Evolutionary conservation across 1,140 invertebrate species (phyloP).

Genomic region (Chrysoperla carnea): DNA sequence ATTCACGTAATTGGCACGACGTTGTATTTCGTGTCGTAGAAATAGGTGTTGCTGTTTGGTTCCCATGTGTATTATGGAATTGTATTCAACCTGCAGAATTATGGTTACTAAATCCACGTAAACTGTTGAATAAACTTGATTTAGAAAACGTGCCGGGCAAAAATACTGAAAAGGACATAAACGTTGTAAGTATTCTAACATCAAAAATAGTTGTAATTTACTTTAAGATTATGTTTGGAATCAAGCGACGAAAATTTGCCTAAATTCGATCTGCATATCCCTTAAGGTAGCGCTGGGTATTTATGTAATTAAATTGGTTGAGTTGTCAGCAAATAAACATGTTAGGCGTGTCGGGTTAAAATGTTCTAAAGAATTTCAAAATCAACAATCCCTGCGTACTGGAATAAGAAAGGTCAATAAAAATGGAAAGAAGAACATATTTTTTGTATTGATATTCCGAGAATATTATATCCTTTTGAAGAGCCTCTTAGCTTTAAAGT

Average conservation of each 20-base stretch:
- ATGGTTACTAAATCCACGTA: conserved; percentile 84
- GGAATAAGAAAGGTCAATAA: too few relatives aligned
- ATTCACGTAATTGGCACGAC: conserved; percentile 81
- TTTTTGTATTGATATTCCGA: too few relatives aligned
- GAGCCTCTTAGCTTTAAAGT: too few relatives aligned
- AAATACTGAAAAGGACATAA: neutral
- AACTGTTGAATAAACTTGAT: conserved; percentile 50
- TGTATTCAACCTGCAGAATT: conserved; percentile 85
- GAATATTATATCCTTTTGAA: too few relatives aligned
- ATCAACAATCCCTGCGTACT: too few relatives aligned
- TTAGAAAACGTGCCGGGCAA: conserved; percentile 12
- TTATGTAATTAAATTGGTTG: too few relatives aligned
- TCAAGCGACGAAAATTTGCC: conserved; percentile 15
- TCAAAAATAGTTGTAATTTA: too few relatives aligned
- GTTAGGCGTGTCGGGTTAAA: too few relatives aligned
- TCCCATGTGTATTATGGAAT: conserved; percentile 89
- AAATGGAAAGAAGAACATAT: too few relatives aligned
- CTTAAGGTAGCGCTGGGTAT: too few relatives aligned
- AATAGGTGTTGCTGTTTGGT: conserved; percentile 88
- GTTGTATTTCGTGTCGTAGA: conserved; percentile 79
- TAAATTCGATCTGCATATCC: conserved; percentile 29
- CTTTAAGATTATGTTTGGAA: conserved; percentile 19
- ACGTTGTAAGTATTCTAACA: neutral
- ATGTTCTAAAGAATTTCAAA: too few relatives aligned
- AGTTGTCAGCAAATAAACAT: too few relatives aligned